Evolutionary conservation across 1,140 invertebrate species (phyloP).

Genomic region (Colletes latitarsis): DNA sequence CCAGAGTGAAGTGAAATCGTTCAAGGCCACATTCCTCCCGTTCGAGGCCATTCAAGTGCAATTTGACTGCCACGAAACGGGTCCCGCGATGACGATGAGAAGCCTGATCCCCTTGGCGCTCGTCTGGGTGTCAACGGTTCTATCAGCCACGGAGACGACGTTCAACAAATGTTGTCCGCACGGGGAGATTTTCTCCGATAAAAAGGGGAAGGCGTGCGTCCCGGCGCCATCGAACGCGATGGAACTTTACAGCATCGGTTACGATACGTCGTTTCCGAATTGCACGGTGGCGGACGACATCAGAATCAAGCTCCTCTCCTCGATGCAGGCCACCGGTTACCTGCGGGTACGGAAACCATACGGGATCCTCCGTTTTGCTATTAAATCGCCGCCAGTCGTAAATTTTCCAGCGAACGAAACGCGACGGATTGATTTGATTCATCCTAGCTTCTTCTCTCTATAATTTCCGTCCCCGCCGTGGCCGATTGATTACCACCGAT

Average conservation of each 20-base stretch:
- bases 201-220: slow-evolving; percentile 42
- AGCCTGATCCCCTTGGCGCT: background rate
- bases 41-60: background rate
- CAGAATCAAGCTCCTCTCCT: slow-evolving; percentile 12
- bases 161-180: slow-evolving; percentile 56
- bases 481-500: background rate
- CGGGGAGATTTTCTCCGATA: slow-evolving; percentile 41
- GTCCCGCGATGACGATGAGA: background rate
- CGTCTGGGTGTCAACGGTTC: background rate
- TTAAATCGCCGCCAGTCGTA: background rate
- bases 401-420: background rate
- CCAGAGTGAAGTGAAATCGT: background rate
- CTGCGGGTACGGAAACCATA: slow-evolving; percentile 14
- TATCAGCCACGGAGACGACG: background rate
- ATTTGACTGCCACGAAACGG: background rate
- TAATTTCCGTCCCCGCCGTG: background rate
- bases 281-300: slow-evolving; percentile 48
- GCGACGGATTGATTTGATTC: slow-evolving; percentile 5
- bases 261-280: slow-evolving; percentile 1
- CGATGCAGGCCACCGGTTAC: slow-evolving; percentile 16
- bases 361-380: background rate
- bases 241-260: slow-evolving; percentile 14
- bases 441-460: background rate
- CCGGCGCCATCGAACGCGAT: background rate
- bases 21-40: background rate